phyloP scores from a whole-genome alignment of 2,113 vertebrate genomes.

The Heterotis niloticus region DNA sequence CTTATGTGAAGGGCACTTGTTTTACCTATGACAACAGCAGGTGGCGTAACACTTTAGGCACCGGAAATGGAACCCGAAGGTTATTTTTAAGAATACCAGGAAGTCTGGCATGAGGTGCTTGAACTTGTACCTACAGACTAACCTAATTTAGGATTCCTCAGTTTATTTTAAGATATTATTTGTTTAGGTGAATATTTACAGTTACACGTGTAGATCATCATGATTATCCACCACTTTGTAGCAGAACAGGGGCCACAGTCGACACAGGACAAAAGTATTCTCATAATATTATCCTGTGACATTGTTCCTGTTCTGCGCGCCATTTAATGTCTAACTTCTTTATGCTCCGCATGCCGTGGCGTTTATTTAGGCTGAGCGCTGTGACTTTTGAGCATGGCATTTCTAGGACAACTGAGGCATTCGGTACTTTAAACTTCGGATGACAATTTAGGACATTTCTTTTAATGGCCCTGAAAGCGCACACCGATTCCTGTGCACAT shows the following conservation, averaged over 20 bases:
- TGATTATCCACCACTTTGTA: neutral
- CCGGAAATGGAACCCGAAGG: neutral
- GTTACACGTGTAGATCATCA: neutral
- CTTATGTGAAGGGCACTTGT: neutral
- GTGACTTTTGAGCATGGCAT: neutral
- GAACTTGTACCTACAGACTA: too few species aligned
- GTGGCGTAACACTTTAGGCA: neutral
- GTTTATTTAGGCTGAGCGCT: too few species aligned
- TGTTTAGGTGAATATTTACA: neutral
- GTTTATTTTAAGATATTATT: too few species aligned
- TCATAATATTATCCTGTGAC: neutral
- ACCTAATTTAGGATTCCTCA: too few species aligned
- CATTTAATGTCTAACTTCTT: neutral
- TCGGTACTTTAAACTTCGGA: neutral
- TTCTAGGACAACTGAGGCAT: neutral
- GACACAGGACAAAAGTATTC: neutral
- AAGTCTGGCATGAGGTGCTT: too few species aligned
- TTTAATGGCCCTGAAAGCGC: neutral
- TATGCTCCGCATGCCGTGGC: too few species aligned
- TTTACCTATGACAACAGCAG: neutral
- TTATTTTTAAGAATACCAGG: neutral
- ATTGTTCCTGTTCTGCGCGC: neutral
- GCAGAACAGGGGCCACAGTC: too few species aligned
- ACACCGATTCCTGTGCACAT: neutral
- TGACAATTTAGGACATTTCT: neutral